A percentile compares a stretch with the other conserved stretches of the same genome.
Conservation (phyloP, 1,140 invertebrate genomes). For the Copidosoma floridanum region DNA sequence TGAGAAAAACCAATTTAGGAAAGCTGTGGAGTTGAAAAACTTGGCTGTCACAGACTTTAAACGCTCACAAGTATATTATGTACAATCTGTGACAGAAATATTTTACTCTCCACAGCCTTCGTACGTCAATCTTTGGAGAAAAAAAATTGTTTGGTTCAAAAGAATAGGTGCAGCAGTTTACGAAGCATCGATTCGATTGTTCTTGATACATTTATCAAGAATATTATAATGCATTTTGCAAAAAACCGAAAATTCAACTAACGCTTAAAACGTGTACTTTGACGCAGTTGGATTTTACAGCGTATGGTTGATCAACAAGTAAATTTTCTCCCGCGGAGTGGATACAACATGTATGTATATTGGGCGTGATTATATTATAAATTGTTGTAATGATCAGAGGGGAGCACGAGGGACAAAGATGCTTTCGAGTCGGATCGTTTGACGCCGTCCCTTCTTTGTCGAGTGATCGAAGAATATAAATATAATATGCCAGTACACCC, state of each 20-base stretch:
- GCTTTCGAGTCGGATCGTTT: slow-evolving; percentile 15
- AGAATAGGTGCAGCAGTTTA: too few species aligned
- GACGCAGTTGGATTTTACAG: background rate
- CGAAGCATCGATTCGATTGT: background rate
- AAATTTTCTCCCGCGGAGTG: too few species aligned
- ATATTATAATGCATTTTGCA: background rate
- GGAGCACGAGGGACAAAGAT: background rate
- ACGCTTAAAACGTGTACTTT: background rate
- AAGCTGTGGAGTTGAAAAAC: too few species aligned
- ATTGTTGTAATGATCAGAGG: background rate
- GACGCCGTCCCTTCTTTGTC: slow-evolving; percentile 36
- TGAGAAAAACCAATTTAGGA: too few species aligned
- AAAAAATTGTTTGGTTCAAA: too few species aligned
- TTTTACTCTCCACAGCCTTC: too few species aligned
- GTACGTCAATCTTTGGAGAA: too few species aligned
- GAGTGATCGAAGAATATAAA: slow-evolving; percentile 22
- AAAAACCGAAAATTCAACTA: background rate
- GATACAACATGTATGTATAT: background rate
- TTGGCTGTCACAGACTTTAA: too few species aligned
- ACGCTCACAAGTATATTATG: too few species aligned
- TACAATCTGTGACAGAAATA: too few species aligned
- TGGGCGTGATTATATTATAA: slow-evolving; percentile 1
- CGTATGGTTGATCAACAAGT: background rate
- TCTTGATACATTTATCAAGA: background rate
- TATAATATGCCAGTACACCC: background rate